Percentiles rank a stretch among this genome's conserved stretches.
Conservation (phyloP, 1,140 invertebrate species). For the Metaphire vulgaris region DNA sequence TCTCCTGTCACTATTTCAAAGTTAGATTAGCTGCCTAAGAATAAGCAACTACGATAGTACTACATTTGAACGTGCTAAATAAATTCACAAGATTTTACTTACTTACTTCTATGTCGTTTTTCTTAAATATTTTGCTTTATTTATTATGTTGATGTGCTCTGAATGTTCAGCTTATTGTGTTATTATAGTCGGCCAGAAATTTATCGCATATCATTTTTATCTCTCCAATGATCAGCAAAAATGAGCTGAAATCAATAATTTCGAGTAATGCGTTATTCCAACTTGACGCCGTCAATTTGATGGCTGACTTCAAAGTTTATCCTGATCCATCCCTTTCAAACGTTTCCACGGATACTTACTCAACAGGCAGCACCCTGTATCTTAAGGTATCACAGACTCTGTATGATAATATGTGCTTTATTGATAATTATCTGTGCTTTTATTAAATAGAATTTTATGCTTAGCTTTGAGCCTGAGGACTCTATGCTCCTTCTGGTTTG, state of each 20-base stretch:
- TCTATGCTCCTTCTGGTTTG: not conserved
- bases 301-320: not conserved
- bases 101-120: too few species aligned
- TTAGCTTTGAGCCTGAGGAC: not conserved
- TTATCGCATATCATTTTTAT: not conserved
- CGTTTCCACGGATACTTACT: not conserved
- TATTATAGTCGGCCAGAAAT: not conserved
- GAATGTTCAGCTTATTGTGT: too few species aligned
- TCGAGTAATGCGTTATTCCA: not conserved
- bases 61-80: too few species aligned
- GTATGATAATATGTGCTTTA: not conserved
- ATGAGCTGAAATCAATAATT: not conserved
- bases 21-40: too few species aligned
- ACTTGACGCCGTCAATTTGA: not conserved
- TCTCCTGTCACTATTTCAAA: too few species aligned
- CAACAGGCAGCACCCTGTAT: not conserved
- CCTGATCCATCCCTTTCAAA: not conserved
- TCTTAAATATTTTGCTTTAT: too few species aligned
- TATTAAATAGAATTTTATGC: not conserved
- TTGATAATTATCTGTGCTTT: not conserved
- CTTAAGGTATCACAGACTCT: not conserved
- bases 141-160: too few species aligned
- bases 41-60: too few species aligned
- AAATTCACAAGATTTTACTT: too few species aligned
- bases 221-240: not conserved